Conservation (phyloP, 2,113 vertebrate species). For the Calyptomena viridis region DNA sequence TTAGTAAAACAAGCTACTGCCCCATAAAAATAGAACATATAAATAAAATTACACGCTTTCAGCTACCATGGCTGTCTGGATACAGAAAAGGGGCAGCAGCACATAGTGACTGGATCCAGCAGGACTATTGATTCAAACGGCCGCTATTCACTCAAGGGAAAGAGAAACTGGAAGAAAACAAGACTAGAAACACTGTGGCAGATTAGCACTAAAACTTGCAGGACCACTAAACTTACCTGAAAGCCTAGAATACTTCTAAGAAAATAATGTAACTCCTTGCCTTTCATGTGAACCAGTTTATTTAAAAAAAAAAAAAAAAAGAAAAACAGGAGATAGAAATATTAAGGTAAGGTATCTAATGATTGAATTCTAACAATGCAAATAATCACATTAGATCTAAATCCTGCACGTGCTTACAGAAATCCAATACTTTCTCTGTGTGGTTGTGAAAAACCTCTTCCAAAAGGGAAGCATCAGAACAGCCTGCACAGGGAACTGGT, state of each 20-base stretch:
- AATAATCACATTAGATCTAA: neutral
- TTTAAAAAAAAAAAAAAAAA: neutral
- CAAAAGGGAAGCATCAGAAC: neutral
- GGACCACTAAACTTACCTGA: neutral
- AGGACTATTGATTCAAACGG: neutral
- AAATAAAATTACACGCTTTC: neutral
- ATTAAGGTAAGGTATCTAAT: neutral
- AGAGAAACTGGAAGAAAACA: neutral
- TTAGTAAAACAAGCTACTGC: neutral
- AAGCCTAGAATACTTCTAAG: neutral
- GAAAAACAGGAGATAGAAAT: neutral
- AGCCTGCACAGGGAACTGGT: neutral
- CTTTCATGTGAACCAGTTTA: neutral
- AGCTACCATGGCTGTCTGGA: neutral
- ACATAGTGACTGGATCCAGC: neutral
- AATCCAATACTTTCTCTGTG: neutral
- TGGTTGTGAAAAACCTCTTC: neutral
- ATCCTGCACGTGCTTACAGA: neutral
- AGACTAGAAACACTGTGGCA: neutral
- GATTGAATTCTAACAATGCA: neutral
- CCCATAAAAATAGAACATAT: neutral
- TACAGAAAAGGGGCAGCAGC: neutral
- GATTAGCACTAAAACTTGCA: neutral
- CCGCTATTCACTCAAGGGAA: neutral
- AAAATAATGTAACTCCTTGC: neutral